Base-by-base conservation (phyloP, 2,797 vertebrate species). In the Taenioides sp. region DNA sequence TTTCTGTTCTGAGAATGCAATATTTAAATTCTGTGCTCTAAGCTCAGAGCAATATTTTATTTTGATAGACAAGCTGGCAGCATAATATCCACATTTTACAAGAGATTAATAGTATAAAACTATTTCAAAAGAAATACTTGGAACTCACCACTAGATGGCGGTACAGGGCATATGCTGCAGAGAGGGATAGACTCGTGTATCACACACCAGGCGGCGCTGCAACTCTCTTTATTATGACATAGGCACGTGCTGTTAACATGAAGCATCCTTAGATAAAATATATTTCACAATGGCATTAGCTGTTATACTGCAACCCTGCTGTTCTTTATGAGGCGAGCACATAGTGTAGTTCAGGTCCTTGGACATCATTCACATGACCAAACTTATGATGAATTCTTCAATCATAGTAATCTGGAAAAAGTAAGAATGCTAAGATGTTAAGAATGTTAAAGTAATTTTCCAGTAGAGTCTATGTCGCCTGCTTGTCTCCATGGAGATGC, bases 131-230 rank as follows among this genome's bases (percentile, higher is more conserved):
- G 40, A 66, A 62, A 59, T 71, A 3, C 69, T 31, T 11, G 7
- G 1, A 1, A 1, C 73, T 27, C 0, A 0, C 64, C 88, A 85
- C 86, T 85, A 87, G 90, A 73, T 84, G 90, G 87, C 80, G 80
- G 77, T 73, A 72, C 25, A 34, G 65, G 23, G 25, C 7, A 28
- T 9, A 20, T 49, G 2, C n/a, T 49, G 43, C 43, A 50, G 22
- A 25, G 18, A 17, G 23, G 22, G 37, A 40, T 4, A 49, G 7
- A 28, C 5, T 28, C 50, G 2, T 20, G 17, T 7, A 34, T 52
- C 17, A 9, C 54, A 23, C n/a, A 57, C 54, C 1, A 23, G 22
- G 54, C 3, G n/a, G 3, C 61, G 22, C 23, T 59, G 23, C 14
- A 28, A 17, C 17, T 59, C 16, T 59, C 54, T 55, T 23, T 34